A percentile compares a stretch with the other conserved stretches of the same genome.
Conservation (phyloP, 2,113 vertebrate genomes). For the Siniperca knerii region DNA sequence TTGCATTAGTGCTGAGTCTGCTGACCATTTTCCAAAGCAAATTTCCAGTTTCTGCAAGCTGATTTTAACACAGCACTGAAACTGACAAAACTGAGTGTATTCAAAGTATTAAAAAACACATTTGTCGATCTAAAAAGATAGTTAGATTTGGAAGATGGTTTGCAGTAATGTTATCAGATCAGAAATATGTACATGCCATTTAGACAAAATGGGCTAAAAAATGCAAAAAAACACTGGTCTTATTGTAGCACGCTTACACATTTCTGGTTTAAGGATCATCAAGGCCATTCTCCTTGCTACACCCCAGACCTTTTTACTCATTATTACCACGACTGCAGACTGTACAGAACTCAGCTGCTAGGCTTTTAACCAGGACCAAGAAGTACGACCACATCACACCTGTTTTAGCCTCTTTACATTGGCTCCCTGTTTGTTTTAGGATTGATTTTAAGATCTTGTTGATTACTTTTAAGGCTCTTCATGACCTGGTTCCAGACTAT, state of each 20-base stretch:
- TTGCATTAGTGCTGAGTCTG: not conserved
- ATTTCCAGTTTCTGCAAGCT: not conserved
- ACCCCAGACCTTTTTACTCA: not conserved
- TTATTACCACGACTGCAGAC: not conserved
- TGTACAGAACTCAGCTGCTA: too few species aligned
- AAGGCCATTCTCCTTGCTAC: not conserved
- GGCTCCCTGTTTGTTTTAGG: too few species aligned
- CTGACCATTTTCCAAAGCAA: not conserved
- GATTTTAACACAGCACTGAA: not conserved
- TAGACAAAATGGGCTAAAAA: not conserved
- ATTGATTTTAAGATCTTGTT: too few species aligned
- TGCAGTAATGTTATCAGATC: not conserved
- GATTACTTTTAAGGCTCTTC: too few species aligned
- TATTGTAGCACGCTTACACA: constrained; percentile 22
- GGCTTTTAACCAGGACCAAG: too few species aligned
- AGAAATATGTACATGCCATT: not conserved
- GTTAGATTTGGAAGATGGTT: not conserved
- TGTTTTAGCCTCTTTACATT: too few species aligned
- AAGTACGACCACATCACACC: too few species aligned
- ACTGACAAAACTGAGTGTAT: not conserved
- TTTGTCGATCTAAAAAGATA: not conserved
- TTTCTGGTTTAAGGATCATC: constrained; percentile 3
- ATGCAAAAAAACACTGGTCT: not conserved
- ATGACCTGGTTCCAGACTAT: too few species aligned
- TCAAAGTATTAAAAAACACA: not conserved